These are phyloP conservation scores for Gonioctena quinquepunctata DNA, from an alignment of 1,140 invertebrate genomes.

Conservation along the genomic window DNA sequence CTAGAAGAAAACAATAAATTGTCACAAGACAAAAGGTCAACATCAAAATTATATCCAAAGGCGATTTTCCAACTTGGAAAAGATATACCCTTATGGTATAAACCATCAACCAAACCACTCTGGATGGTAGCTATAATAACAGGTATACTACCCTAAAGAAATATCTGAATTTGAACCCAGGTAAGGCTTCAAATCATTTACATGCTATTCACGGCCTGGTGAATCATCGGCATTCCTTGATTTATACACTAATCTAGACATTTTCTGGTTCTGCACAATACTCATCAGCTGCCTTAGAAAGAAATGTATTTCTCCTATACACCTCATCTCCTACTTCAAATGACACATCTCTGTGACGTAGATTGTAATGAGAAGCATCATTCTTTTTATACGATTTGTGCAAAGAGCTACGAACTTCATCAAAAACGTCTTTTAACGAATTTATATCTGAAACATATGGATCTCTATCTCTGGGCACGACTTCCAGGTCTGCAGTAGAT, in stretches of 20 bases:
- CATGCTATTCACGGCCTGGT: conserved; percentile 5
- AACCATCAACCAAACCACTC: too few species aligned
- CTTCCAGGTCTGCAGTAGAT: not conserved
- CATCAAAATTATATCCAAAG: too few species aligned
- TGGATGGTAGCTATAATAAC: too few species aligned
- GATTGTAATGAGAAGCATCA: too few species aligned
- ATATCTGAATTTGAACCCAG: not conserved
- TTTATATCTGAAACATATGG: not conserved
- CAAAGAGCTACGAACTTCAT: not conserved
- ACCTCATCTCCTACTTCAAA: conserved; percentile 14
- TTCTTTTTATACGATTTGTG: conserved; percentile 14
- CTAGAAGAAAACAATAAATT: too few species aligned
- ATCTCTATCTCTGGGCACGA: not conserved
- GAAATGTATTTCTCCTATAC: conserved; percentile 16
- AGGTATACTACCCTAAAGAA: not conserved
- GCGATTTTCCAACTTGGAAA: too few species aligned
- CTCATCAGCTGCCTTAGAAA: too few species aligned
- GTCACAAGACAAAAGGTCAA: too few species aligned
- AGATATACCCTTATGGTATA: too few species aligned
- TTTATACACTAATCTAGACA: conserved; percentile 1
- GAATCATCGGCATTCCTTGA: not conserved
- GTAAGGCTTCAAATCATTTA: conserved; percentile 23
- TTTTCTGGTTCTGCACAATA: not conserved
- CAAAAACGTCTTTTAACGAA: not conserved
- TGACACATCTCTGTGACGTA: too few species aligned